phyloP scores from a whole-genome alignment of 2,888 invertebrate genomes.

The Philereme vetulata region DNA sequence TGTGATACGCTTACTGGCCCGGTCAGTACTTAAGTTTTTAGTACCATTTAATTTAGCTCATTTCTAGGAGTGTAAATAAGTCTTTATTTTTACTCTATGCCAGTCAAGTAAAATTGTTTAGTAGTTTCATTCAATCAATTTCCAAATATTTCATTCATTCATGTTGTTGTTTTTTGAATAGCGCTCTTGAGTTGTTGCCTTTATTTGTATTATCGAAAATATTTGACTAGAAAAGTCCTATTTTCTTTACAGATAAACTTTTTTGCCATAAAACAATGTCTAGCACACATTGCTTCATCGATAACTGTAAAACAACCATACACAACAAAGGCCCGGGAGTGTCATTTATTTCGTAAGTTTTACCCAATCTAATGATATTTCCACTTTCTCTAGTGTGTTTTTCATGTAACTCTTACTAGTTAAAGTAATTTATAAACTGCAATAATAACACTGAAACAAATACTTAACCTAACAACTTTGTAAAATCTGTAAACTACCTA shows the following conservation, averaged over 20 bases:
- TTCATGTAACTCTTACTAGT: too few relatives aligned
- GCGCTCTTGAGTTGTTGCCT: too few relatives aligned
- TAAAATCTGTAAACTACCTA: not conserved
- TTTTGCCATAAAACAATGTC: constrained; percentile 44
- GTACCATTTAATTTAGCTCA: too few relatives aligned
- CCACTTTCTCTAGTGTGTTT: not conserved
- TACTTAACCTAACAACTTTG: not conserved
- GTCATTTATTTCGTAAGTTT: constrained; percentile 64
- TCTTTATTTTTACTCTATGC: not conserved
- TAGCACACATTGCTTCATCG: constrained; percentile 60
- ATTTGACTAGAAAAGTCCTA: not conserved
- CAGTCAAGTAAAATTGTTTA: not conserved
- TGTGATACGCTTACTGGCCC: too few relatives aligned
- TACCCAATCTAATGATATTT: not conserved
- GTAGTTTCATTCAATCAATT: constrained; percentile 3
- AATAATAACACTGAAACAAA: not conserved
- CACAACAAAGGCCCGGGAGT: constrained; percentile 64
- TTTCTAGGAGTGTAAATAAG: too few relatives aligned
- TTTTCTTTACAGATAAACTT: not conserved
- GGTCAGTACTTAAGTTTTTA: too few relatives aligned
- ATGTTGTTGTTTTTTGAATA: not conserved
- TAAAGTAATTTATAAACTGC: not conserved
- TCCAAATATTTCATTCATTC: not conserved
- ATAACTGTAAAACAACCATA: constrained; percentile 63
- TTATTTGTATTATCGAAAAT: not conserved